These are phyloP conservation scores for Phengaris alcon DNA, from an alignment of 2,888 invertebrate species.

Conservation along the genomic window DNA sequence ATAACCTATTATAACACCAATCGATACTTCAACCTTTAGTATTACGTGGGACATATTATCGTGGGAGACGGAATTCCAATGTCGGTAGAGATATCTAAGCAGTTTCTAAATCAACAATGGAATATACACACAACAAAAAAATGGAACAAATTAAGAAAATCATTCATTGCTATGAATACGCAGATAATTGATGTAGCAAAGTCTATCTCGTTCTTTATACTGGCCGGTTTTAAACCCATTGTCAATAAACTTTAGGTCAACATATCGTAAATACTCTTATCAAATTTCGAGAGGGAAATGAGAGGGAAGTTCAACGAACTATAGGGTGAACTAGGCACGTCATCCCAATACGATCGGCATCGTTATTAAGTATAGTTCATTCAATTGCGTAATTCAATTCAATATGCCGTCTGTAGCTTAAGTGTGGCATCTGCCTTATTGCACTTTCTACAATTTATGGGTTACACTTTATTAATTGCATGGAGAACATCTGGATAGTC, in stretches of 20 bases:
- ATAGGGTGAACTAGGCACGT: background rate
- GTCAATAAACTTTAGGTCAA: background rate
- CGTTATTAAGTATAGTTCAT: too few species aligned
- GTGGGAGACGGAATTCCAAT: background rate
- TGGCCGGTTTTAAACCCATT: background rate
- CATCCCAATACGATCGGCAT: background rate
- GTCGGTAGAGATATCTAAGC: background rate
- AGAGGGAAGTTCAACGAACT: background rate
- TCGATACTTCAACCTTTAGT: background rate
- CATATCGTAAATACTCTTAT: background rate
- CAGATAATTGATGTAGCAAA: background rate
- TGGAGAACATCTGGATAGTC: background rate
- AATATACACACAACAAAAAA: background rate
- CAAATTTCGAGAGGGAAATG: background rate
- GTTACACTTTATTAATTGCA: background rate
- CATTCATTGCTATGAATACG: background rate
- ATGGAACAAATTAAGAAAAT: background rate
- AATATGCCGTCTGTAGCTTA: background rate
- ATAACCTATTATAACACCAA: background rate
- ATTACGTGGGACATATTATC: background rate
- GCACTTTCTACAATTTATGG: slow-evolving; percentile 15
- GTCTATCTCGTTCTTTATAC: background rate
- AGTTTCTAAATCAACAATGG: background rate
- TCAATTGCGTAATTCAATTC: background rate
- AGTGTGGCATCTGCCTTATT: slow-evolving; percentile 10